Evolutionary conservation across 1,140 invertebrate genomes (phyloP), one percentile per base, ranked within the genome.

Genomic region (Drosophila littoralis): DNA sequence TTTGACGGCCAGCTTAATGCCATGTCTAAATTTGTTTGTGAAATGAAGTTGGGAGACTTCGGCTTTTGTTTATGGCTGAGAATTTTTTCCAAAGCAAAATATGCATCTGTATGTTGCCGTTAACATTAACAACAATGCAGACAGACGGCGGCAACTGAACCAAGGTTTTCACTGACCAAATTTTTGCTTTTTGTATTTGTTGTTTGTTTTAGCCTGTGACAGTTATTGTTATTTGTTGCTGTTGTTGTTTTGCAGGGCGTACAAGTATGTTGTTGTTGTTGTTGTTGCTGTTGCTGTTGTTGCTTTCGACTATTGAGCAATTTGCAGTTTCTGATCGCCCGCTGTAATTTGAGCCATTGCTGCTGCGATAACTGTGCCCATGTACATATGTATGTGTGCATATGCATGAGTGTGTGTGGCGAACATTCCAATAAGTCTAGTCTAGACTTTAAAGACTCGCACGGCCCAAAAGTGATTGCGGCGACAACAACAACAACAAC

Each of bases 391-490:
- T 36, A 7, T 57, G 33, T 50, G n/a, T 48, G 57, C 38, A 57
- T 7, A 7, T 33, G 17, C 12, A 22, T 35, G 28, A 13, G 33
- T 33, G 43, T 80, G 66, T 72, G 55, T 33, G 50, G 71, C 65
- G 45, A 75, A 54, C 80, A 83, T 83, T 83, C 76, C 80, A 79
- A 68, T 68, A 66, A 77, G 74, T 70, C 64, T 65, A 75, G 75
- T 77, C 77, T 83, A 77, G 73, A 65, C 43, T 72, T 68, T 63
- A 68, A 63, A 67, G 55, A 66, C 77, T 64, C 70, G 59, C 68
- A 75, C 75, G 69, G 71, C 79, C 79, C 58, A 82, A 82, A 82
- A 82, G 80, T 82, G 80, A 82, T 82, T 83, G 80, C 80, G 77
- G 71, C 79, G 74, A 66, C 74, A 76, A 59, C 65, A 69, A 65